phyloP scores from a whole-genome alignment of 2,113 vertebrate genomes.

The Donacobius atricapilla region DNA sequence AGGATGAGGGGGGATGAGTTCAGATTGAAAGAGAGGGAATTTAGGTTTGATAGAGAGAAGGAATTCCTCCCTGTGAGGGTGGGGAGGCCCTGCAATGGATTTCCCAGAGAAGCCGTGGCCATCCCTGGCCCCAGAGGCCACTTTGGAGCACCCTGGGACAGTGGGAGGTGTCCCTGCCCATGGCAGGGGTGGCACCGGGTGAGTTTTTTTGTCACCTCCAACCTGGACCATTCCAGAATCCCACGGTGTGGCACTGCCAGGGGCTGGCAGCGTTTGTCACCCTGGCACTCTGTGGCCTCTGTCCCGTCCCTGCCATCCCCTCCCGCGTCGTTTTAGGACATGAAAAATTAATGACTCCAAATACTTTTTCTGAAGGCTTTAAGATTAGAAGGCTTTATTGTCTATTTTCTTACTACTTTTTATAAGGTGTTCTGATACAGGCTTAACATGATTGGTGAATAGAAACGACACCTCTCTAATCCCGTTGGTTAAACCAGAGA shows the following conservation, averaged over 20 bases:
- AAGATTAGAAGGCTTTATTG: too few relatives aligned
- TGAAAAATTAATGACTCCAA: too few relatives aligned
- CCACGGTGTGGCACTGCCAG: accelerated
- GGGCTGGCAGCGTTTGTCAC: background rate
- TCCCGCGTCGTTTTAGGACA: too few relatives aligned
- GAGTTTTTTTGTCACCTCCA: background rate
- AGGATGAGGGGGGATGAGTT: background rate
- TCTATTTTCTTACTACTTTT: too few relatives aligned
- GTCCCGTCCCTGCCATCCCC: too few relatives aligned
- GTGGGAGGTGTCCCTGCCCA: background rate
- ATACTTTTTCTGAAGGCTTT: too few relatives aligned
- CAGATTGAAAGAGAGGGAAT: background rate
- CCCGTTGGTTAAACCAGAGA: too few relatives aligned
- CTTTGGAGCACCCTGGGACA: accelerated
- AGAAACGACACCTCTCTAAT: too few relatives aligned
- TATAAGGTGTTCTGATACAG: too few relatives aligned
- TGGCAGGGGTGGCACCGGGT: background rate
- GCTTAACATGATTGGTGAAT: too few relatives aligned
- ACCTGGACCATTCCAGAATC: background rate
- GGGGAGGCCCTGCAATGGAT: background rate
- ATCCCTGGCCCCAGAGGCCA: background rate
- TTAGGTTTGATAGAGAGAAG: background rate
- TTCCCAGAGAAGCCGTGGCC: background rate
- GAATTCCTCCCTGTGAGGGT: background rate
- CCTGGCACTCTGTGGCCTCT: accelerated